Conservation (phyloP, 2,797 vertebrate species). For the Potorous gilbertii region DNA sequence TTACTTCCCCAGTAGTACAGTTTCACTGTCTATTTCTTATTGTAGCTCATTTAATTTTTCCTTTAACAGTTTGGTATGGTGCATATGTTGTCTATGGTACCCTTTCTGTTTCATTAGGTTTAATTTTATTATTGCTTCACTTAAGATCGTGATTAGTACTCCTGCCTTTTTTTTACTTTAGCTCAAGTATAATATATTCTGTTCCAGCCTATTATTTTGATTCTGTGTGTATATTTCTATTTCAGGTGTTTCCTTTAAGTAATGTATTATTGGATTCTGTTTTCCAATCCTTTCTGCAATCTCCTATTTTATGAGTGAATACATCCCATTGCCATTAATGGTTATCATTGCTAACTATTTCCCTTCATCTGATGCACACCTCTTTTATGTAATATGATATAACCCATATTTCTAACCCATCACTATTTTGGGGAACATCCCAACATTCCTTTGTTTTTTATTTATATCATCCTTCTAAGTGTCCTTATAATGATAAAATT, state of each 20-base stretch:
- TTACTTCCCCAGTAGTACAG: not conserved
- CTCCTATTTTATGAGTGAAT: not conserved
- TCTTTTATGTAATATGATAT: not conserved
- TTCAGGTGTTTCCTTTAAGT: not conserved
- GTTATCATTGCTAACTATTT: not conserved
- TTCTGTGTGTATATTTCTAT: not conserved
- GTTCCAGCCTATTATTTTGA: not conserved
- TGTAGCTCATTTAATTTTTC: not conserved
- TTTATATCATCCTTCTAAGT: not conserved
- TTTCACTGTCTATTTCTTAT: not conserved
- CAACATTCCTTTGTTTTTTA: not conserved
- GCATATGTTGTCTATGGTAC: not conserved
- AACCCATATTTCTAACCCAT: not conserved
- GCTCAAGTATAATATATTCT: not conserved
- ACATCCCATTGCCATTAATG: not conserved
- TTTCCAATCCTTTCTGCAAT: not conserved
- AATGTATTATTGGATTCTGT: no score
- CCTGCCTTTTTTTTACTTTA: not conserved
- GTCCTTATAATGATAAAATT: not conserved
- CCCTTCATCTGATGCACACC: not conserved
- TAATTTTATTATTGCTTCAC: not conserved
- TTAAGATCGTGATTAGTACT: not conserved
- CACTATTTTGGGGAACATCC: no score
- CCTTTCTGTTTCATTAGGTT: not conserved
- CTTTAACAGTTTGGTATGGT: not conserved